Base-by-base conservation (phyloP, 2,797 vertebrate species). In the Anisognathus igniventris region DNA sequence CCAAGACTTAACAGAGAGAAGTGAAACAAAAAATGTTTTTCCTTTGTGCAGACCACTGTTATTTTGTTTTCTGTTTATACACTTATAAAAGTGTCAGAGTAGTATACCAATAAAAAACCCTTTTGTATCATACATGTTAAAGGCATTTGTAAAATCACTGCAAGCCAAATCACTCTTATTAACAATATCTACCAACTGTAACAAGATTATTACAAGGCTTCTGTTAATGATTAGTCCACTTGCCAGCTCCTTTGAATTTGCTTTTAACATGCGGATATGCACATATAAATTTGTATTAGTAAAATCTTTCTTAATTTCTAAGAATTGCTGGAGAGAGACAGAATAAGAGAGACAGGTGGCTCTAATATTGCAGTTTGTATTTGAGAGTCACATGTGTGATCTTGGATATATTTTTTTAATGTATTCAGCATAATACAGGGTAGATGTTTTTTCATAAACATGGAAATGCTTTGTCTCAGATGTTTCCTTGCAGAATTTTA, bases 41-140 rank as follows among this genome's bases (percentile, higher is more conserved):
- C 72, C 65, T 85, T 87, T 67, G 64, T 84, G 54, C 56, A 79
- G 67, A 60, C 44, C 78, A 14, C 33, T 77, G 60, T 83, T 78
- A 77, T 73, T 97, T 96, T 35, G 67, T 93, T 68, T 89, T 96
- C 92, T 95, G 48, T 92, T 97, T 96, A 86, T 95, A 67, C 47
- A 62, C n/a, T 93, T 94, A 12, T 2, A 65, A 44, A 87, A 74
- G 7, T 58, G n/a, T 86, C 67, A 48, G 56, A 89, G 25, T 70
- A 93, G 54, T 53, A 61, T 33, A 84, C 81, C 31, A 82, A 39
- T 31, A 33, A 76, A 75, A 85, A 85, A 67, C 27, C 11, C 11
- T 83, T 71, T 71, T 89, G 50, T 86, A 68, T 93, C 27, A 81
- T 86, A 21, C 25, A 68, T 67, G 91, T 90, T 94, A 73, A 96